phyloP scores from a whole-genome alignment of 2,888 invertebrate genomes.

The Lycophotia porphyrea region DNA sequence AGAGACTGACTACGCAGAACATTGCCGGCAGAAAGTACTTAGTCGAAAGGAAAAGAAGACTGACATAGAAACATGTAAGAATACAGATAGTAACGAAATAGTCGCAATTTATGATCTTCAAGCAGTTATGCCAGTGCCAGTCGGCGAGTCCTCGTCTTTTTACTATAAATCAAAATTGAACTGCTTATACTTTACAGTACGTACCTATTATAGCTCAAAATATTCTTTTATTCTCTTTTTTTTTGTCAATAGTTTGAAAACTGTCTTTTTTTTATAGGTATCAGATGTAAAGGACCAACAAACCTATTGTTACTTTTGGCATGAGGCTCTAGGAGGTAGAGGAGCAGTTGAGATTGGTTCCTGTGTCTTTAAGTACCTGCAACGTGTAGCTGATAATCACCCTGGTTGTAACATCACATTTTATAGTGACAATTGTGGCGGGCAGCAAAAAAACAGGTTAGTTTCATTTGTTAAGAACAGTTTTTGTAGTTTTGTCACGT shows the following conservation, averaged over 20 bases:
- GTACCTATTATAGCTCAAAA: neutral
- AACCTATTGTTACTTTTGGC: slow-evolving; percentile 52
- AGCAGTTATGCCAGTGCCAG: no score
- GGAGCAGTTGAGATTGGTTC: slow-evolving; percentile 36
- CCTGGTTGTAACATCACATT: slow-evolving; percentile 12
- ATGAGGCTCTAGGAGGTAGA: slow-evolving; percentile 39
- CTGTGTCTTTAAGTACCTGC: slow-evolving; percentile 23
- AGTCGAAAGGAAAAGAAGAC: slow-evolving; percentile 30
- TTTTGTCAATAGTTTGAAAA: neutral
- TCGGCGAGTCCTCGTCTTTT: slow-evolving; percentile 37
- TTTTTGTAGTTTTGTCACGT: slow-evolving; percentile 14
- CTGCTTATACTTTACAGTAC: slow-evolving; percentile 26
- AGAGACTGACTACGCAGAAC: slow-evolving; percentile 20
- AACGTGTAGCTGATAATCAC: neutral
- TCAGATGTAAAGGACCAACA: slow-evolving; percentile 3
- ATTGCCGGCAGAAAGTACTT: slow-evolving; percentile 32
- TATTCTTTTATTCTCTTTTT: neutral
- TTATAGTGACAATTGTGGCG: slow-evolving; percentile 16
- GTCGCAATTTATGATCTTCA: slow-evolving; percentile 47
- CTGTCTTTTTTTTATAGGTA: slow-evolving; percentile 3
- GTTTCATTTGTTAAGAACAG: slow-evolving; percentile 2
- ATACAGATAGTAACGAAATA: slow-evolving; percentile 25
- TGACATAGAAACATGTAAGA: slow-evolving; percentile 30
- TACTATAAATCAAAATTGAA: slow-evolving; percentile 33
- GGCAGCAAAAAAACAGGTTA: slow-evolving; percentile 40